These are phyloP conservation scores for Drosophila hawaiiensis DNA, from an alignment of 2,888 invertebrate species.

Conservation along the genomic window DNA sequence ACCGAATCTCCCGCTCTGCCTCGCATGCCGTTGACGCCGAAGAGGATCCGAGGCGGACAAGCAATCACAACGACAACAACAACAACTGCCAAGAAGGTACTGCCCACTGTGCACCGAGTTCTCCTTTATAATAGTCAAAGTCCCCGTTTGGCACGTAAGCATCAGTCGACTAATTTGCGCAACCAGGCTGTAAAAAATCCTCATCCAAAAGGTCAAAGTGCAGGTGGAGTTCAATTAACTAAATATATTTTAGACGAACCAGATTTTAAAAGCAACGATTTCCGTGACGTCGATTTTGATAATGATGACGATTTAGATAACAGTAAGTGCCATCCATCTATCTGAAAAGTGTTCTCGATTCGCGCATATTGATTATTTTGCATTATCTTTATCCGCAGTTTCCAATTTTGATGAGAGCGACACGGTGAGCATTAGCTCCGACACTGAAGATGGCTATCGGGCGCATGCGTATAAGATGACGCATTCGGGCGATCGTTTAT, in stretches of 20 bases:
- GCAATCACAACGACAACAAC: conserved; percentile 28
- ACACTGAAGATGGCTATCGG: conserved; percentile 83
- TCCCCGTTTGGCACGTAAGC: conserved; percentile 78
- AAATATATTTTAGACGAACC: conserved; percentile 51
- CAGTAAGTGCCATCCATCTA: conserved; percentile 53
- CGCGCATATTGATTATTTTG: background rate
- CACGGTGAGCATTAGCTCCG: conserved; percentile 74
- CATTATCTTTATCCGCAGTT: conserved; percentile 40
- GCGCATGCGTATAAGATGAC: conserved; percentile 81
- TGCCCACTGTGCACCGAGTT: conserved; percentile 80
- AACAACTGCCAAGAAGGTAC: conserved; percentile 63
- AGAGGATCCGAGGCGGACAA: conserved; percentile 52
- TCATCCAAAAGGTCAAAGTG: conserved; percentile 46
- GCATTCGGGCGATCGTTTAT: conserved; percentile 72
- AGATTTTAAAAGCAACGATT: conserved; percentile 50
- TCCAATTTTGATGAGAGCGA: conserved; percentile 78
- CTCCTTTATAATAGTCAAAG: conserved; percentile 83
- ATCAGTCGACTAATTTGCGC: conserved; percentile 57
- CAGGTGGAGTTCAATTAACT: conserved; percentile 19
- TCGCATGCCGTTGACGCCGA: conserved; percentile 72
- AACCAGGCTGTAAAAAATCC: conserved; percentile 42
- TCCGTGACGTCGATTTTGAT: conserved; percentile 54
- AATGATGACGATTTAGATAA: conserved; percentile 79
- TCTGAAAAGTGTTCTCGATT: background rate
- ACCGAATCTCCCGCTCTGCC: conserved; percentile 28